Evolutionary conservation across 2,113 vertebrate genomes (phyloP), one percentile per base, ranked within the genome.

Genomic region (Tautogolabrus adspersus): DNA sequence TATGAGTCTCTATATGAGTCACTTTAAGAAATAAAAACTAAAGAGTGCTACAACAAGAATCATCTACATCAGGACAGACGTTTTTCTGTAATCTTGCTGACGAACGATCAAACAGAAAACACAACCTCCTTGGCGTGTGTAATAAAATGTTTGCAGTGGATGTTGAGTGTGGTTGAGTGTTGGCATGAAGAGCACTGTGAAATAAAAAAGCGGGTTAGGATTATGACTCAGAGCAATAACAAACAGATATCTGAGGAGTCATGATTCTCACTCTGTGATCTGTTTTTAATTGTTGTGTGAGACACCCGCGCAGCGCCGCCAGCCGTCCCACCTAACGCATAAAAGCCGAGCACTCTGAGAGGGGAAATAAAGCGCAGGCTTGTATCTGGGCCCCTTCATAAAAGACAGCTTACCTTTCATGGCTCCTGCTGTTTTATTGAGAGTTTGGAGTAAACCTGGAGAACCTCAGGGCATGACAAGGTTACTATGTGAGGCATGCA

Each of bases 321-420:
- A 82, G 67, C 55, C 16, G 75, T 88, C 86, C 81, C 81, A 75
- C 74, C 76, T 84, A 70, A 84, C 81, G 86, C 83, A 62, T 77
- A 19, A 70, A 88, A 65, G 77, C 77, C 12, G 68, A 22, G 65
- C 83, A 52, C 30, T 21, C 57, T 52, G 79, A 72, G 70, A 75
- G 70, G 84, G 30, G 73, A 84, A 85, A 84, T 69, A 88, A 89
- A 69, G 82, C 77, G 59, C 56, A 88, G 86, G 66, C 74, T 88
- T 77, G 85, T 72, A 75, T 90, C 91, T 86, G 87, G 89, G 72
- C 80, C 78, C 72, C 61, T 81, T 91, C 87, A 90, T 91, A 87
- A 89, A 92, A 90, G 88, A 90, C 85, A 90, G 86, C 85, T 91
- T 89, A 87, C 89, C 87, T 90, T 92, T 92, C 83, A 90, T 86